Evolutionary conservation across 2,888 invertebrate genomes (phyloP), one percentile per base, ranked within the genome.

Genomic region (Agelastica alni): DNA sequence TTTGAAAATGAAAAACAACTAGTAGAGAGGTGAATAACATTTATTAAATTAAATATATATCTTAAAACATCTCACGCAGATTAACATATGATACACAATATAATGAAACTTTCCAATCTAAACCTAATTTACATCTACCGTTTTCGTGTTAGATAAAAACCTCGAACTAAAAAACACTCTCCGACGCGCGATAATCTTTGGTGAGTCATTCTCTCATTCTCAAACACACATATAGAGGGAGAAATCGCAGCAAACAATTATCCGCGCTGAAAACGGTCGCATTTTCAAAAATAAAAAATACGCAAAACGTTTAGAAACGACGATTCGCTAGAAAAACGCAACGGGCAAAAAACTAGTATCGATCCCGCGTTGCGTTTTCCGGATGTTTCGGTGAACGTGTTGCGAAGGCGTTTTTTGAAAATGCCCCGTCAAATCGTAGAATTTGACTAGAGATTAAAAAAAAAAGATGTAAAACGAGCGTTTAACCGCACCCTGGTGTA

Each of bases 31-130:
- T 74, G 74, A 75, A 73, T 73, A 67, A 73, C 69, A 69, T 75
- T 74, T 72, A 68, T 72, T 71, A 67, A n/a, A 72, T 70, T 69
- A 72, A 49, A 73, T 72, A 73, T 70, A 73, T 71, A 70, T 65
- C 66, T 63, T 68, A 68, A 71, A 58, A 73, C 70, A 72, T 63
- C 66, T 67, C 73, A 72, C 68, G 70, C 70, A 71, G 69, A 70
- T 68, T 71, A 75, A 72, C 69, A 72, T 73, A 74, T 72, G 69
- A 67, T 75, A 75, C 73, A 75, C n/a, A n/a, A 68, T 72, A 74
- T 65, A 71, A 69, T 72, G 71, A 69, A 70, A 74, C 71, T 73
- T 65, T 73, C 73, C 71, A 71, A 65, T 36, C 66, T 69, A 69
- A 58, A 59, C 54, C 60, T 54, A 57, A 54, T 57, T 58, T 60